phyloP scores from a whole-genome alignment of 1,140 invertebrate genomes.

The Zaprionus lachaisei region DNA sequence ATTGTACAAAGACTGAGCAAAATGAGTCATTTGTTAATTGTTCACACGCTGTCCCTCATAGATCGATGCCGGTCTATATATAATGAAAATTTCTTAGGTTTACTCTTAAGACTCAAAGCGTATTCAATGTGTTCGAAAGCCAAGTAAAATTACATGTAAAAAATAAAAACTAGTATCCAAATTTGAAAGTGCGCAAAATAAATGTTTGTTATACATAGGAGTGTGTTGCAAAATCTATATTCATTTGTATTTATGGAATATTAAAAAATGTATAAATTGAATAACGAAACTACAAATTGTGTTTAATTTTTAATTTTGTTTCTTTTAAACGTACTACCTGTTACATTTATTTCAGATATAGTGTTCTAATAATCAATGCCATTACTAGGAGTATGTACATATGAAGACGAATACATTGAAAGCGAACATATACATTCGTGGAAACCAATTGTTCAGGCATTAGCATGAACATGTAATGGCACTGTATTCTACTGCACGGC shows the following conservation, averaged over 20 bases:
- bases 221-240: not conserved
- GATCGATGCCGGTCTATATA: slow-evolving; percentile 30
- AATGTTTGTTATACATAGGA: slow-evolving; percentile 21
- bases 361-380: too few species aligned
- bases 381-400: too few species aligned
- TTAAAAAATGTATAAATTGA: not conserved
- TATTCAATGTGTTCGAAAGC: slow-evolving; percentile 49
- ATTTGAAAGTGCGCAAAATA: slow-evolving; percentile 39
- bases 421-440: too few species aligned
- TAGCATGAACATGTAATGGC: too few species aligned
- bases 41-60: slow-evolving; percentile 23
- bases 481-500: too few species aligned
- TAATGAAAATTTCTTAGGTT: slow-evolving; percentile 24
- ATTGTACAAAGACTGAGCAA: slow-evolving; percentile 41
- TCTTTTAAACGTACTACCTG: too few species aligned
- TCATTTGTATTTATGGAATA: slow-evolving; percentile 8
- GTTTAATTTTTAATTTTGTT: not conserved
- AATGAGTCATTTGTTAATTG: slow-evolving; percentile 35
- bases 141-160: slow-evolving; percentile 48
- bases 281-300: not conserved
- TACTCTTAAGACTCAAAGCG: slow-evolving; percentile 40
- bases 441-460: too few species aligned
- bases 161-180: slow-evolving; percentile 31
- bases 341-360: too few species aligned
- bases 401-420: too few species aligned